phyloP scores from a whole-genome alignment of 1,140 invertebrate genomes.

The Zaprionus tsacasi region DNA sequence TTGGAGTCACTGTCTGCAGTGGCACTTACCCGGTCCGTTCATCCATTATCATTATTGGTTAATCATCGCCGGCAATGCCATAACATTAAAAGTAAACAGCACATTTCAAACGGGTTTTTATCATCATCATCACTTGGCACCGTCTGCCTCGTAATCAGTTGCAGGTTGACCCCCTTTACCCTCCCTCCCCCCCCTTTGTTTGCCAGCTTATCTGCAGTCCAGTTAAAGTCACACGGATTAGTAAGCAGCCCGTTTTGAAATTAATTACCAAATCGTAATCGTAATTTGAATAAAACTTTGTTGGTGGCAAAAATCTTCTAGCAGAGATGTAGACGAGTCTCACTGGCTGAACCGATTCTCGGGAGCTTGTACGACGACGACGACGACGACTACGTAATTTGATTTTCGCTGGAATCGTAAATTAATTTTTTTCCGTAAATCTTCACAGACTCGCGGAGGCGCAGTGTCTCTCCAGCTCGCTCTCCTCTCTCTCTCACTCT shows the following conservation, averaged over 20 bases:
- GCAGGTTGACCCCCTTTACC: not conserved
- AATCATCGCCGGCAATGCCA: conserved; percentile 60
- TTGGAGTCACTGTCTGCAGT: conserved; percentile 21
- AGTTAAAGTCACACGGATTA: conserved; percentile 55
- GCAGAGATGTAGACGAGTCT: conserved; percentile 20
- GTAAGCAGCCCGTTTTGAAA: conserved; percentile 58
- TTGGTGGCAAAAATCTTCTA: conserved; percentile 52
- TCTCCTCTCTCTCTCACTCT: not conserved
- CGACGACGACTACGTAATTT: conserved; percentile 58
- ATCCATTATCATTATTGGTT: conserved; percentile 72
- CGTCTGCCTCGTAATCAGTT: not conserved
- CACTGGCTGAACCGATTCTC: conserved; percentile 12
- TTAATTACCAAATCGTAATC: conserved; percentile 74
- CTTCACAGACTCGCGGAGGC: conserved; percentile 46
- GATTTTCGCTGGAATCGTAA: conserved; percentile 80
- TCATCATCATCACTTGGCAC: conserved; percentile 30
- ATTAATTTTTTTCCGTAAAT: conserved; percentile 79
- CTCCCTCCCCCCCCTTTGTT: not conserved
- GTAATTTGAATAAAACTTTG: conserved; percentile 78
- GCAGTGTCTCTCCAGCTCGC: conserved; percentile 6
- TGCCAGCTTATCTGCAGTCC: conserved; percentile 13
- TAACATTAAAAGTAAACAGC: conserved; percentile 64
- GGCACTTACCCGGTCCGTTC: conserved; percentile 19
- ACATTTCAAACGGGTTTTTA: conserved; percentile 74
- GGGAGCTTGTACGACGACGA: conserved; percentile 36